phyloP scores from a whole-genome alignment of 2,797 vertebrate genomes.

The Chelon labrosus region DNA sequence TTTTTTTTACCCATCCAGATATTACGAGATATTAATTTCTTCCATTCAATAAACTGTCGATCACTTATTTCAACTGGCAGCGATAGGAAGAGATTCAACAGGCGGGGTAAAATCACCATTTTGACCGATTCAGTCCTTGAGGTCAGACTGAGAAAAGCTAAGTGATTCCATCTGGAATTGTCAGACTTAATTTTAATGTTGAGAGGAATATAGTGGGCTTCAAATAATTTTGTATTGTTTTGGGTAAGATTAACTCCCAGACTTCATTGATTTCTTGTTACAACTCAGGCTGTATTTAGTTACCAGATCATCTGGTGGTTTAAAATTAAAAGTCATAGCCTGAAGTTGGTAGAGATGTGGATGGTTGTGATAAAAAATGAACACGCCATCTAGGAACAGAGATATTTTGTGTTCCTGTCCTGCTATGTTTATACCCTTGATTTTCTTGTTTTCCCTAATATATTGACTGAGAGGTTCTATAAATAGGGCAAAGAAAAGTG shows the following conservation, averaged over 20 bases:
- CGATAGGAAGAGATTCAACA: neutral
- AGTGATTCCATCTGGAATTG: too few relatives aligned
- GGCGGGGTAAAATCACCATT: neutral
- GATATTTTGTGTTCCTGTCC: neutral
- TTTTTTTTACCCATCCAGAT: neutral
- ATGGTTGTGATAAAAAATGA: neutral
- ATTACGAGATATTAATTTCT: too few relatives aligned
- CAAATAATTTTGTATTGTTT: neutral
- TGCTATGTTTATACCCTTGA: neutral
- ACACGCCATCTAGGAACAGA: neutral
- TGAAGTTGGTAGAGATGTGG: neutral
- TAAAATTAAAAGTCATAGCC: neutral
- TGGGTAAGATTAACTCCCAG: neutral
- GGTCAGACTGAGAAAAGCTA: neutral
- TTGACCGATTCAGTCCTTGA: slow-evolving; percentile 1
- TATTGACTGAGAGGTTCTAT: slow-evolving; percentile 5
- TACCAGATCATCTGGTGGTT: neutral
- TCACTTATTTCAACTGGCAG: neutral
- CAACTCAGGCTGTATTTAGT: neutral
- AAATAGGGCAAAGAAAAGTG: neutral
- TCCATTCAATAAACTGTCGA: neutral
- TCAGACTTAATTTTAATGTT: neutral
- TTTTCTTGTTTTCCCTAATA: neutral
- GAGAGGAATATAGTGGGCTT: neutral
- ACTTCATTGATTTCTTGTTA: neutral